A percentile compares a stretch with the other conserved stretches of the same genome.
Evolutionary conservation across 1,140 invertebrate genomes (phyloP).

Genomic region (Drosophila sechellia): DNA sequence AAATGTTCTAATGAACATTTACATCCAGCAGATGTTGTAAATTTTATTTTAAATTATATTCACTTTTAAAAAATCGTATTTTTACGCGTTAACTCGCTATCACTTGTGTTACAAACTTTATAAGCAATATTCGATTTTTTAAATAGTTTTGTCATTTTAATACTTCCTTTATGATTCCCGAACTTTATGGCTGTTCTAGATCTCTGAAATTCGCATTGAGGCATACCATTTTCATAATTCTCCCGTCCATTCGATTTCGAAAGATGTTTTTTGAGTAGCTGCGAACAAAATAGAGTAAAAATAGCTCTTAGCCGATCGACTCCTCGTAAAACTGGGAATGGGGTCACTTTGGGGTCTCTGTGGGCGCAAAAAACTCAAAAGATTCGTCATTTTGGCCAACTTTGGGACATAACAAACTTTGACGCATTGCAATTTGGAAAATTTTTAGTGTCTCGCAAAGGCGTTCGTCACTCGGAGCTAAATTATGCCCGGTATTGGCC

Average conservation of each 20-base stretch:
- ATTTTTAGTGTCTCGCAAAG: conserved; percentile 5
- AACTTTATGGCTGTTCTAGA: conserved; percentile 1
- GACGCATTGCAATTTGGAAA: conserved; percentile 17
- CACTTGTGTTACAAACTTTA: neutral
- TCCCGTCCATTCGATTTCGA: neutral
- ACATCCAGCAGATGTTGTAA: neutral
- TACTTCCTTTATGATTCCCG: neutral
- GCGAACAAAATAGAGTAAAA: conserved; percentile 17
- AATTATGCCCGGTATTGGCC: conserved; percentile 3
- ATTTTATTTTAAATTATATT: neutral
- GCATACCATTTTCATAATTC: neutral
- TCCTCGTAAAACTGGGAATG: conserved; percentile 19
- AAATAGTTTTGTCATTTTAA: neutral
- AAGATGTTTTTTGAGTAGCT: conserved; percentile 6
- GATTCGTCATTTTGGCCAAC: conserved; percentile 17
- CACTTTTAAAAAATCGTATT: too few relatives aligned
- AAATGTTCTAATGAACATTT: too few relatives aligned
- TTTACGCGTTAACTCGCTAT: neutral
- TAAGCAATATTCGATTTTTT: neutral
- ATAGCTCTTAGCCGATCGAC: conserved; percentile 7
- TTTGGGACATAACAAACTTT: conserved; percentile 7
- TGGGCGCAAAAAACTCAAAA: conserved; percentile 2
- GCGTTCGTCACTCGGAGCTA: neutral
- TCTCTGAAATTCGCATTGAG: neutral
- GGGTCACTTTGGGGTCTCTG: conserved; percentile 5